phyloP scores from a whole-genome alignment of 2,113 vertebrate species.

The Tupaia chinensis region DNA sequence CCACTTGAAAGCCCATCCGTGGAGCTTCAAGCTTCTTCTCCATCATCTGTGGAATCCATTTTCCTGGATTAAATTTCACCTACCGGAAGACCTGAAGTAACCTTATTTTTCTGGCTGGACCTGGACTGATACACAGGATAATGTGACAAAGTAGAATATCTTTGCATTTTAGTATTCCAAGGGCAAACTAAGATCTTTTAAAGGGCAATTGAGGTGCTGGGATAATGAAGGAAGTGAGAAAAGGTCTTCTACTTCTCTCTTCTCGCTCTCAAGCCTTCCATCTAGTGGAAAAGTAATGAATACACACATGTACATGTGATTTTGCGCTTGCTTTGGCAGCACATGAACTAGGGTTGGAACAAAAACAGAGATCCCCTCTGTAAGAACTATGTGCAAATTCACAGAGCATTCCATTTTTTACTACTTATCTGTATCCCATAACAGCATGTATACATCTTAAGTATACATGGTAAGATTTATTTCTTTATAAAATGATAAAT shows the following conservation, averaged over 20 bases:
- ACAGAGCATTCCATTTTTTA: background rate
- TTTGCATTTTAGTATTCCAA: background rate
- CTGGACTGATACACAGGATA: background rate
- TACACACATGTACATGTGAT: background rate
- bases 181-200: background rate
- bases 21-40: background rate
- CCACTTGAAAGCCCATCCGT: background rate
- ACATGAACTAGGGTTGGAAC: background rate
- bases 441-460: background rate
- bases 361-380: background rate
- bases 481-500: background rate
- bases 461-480: background rate
- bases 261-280: background rate
- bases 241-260: background rate
- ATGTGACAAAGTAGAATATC: background rate
- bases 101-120: background rate
- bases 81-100: background rate
- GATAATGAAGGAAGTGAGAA: background rate
- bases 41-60: background rate
- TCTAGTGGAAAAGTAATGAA: background rate
- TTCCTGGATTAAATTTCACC: background rate
- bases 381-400: background rate
- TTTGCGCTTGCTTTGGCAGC: background rate
- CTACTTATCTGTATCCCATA: background rate
- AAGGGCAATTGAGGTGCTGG: background rate